Conservation (phyloP, 1,140 invertebrate species). For the Cephus cinctus region DNA sequence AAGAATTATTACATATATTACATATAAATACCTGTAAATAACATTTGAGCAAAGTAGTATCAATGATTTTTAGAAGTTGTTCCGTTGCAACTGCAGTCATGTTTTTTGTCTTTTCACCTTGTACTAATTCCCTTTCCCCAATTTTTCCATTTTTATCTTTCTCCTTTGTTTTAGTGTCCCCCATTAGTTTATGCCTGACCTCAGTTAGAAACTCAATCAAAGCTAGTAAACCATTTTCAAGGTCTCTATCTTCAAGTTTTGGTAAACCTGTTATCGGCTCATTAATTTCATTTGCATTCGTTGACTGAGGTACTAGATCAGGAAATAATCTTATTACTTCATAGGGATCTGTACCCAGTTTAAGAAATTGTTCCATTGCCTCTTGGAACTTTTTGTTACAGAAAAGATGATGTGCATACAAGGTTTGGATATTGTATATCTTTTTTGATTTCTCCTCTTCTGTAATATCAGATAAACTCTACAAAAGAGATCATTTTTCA, state of each 20-base stretch:
- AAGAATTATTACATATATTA: not conserved
- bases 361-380: constrained; percentile 88
- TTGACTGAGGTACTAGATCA: constrained; percentile 73
- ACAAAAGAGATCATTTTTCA: constrained; percentile 50
- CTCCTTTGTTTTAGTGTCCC: constrained; percentile 50
- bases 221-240: constrained; percentile 85
- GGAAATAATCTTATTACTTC: constrained; percentile 94
- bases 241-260: constrained; percentile 77
- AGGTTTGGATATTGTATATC: constrained; percentile 83
- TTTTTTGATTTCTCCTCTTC: constrained; percentile 78
- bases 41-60: constrained; percentile 94
- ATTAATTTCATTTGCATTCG: constrained; percentile 57
- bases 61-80: constrained; percentile 89
- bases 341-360: constrained; percentile 87
- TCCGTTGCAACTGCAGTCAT: constrained; percentile 50
- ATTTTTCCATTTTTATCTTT: constrained; percentile 38
- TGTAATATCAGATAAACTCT: constrained; percentile 83
- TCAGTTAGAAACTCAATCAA: constrained; percentile 87
- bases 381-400: constrained; percentile 82
- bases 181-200: constrained; percentile 63
- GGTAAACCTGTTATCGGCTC: constrained; percentile 50
- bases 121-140: constrained; percentile 50
- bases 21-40: constrained; percentile 76
- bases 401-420: constrained; percentile 90
- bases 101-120: constrained; percentile 39